A percentile compares a stretch with the other conserved stretches of the same genome.
Conservation (phyloP, 2,797 vertebrate genomes). For the Leucoraja ocellata region DNA sequence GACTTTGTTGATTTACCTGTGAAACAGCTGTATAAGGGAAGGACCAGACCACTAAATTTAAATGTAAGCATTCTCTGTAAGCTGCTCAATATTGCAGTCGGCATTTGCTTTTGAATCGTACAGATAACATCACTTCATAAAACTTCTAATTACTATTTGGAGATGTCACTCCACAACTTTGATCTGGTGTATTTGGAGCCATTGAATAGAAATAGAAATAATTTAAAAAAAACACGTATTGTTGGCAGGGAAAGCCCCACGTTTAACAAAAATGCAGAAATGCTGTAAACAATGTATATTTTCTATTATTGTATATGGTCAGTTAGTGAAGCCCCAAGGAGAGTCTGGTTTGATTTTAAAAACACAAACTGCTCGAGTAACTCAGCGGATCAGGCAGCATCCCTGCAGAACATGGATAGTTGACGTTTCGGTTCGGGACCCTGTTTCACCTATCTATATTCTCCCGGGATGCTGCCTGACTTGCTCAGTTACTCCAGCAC, state of each 20-base stretch:
- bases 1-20: neutral
- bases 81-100: neutral
- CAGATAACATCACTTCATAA: neutral
- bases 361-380: too few relatives aligned
- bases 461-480: too few relatives aligned
- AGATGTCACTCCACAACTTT: neutral
- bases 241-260: neutral
- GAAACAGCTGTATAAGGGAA: neutral
- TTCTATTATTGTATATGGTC: neutral
- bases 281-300: neutral
- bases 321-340: neutral
- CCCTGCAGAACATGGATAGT: too few relatives aligned
- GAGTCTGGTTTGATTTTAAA: too few relatives aligned
- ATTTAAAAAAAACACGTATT: neutral
- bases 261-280: neutral
- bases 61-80: neutral
- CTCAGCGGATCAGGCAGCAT: too few relatives aligned
- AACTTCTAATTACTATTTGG: neutral
- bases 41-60: neutral
- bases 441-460: too few relatives aligned
- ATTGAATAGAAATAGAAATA: neutral
- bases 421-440: too few relatives aligned
- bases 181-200: neutral
- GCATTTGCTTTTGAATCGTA: neutral
- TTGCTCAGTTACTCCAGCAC: too few relatives aligned